Conservation (phyloP, 2,113 vertebrate genomes). For the Petroica traversi region DNA sequence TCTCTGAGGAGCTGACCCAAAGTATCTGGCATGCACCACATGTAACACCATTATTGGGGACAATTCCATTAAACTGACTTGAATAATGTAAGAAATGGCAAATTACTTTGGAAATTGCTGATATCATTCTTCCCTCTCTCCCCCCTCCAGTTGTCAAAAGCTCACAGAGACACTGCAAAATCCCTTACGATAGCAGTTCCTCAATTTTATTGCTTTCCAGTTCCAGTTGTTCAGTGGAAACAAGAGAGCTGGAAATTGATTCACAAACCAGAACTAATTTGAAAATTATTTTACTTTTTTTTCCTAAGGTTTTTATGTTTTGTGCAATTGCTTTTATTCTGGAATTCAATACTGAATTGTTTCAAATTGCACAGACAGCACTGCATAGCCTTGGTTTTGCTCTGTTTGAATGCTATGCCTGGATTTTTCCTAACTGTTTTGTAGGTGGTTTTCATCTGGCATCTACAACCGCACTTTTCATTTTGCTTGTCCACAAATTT, state of each 20-base stretch:
- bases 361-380: background rate
- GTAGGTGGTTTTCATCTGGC: background rate
- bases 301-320: background rate
- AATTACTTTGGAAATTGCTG: background rate
- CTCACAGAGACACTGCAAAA: background rate
- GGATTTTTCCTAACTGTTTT: background rate
- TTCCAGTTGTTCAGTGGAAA: slow-evolving; percentile 26
- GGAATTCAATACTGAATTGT: slow-evolving; percentile 9
- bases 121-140: background rate
- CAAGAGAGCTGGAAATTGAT: background rate
- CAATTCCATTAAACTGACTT: background rate
- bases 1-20: background rate
- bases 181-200: background rate
- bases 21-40: background rate
- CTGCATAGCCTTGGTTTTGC: background rate
- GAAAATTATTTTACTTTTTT: background rate
- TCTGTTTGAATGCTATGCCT: background rate
- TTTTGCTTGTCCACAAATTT: background rate
- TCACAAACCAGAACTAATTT: slow-evolving; percentile 48
- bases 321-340: background rate
- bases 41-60: background rate
- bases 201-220: background rate
- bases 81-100: background rate
- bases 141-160: background rate
- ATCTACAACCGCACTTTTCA: background rate